A percentile compares a stretch with the other conserved stretches of the same genome.
These are phyloP conservation scores for Barypeithes pellucidus DNA, from an alignment of 2,888 invertebrate genomes.

Conservation along the genomic window DNA sequence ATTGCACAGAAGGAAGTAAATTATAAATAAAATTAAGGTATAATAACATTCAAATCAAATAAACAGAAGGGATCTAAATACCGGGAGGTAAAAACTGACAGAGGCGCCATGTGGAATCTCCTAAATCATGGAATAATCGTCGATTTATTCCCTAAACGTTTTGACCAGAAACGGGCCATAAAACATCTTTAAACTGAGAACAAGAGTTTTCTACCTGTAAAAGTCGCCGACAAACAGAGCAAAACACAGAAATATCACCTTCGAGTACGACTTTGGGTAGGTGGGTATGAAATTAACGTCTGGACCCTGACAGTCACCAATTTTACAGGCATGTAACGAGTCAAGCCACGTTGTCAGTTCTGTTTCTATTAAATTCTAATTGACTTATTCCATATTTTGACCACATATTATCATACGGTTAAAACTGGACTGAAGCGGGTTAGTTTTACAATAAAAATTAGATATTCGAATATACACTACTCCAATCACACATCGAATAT, in stretches of 20 bases:
- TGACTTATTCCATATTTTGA: too few species aligned
- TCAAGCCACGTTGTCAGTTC: too few species aligned
- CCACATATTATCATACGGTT: too few species aligned
- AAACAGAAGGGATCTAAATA: conserved; percentile 13
- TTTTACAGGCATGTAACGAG: too few species aligned
- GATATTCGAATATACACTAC: too few species aligned
- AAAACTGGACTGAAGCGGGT: too few species aligned
- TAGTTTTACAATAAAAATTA: too few species aligned
- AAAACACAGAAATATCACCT: conserved; percentile 41
- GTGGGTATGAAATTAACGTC: background rate
- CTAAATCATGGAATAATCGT: conserved; percentile 43
- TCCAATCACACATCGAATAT: too few species aligned
- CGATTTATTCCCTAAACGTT: conserved; percentile 47
- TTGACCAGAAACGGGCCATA: conserved; percentile 44
- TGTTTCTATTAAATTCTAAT: too few species aligned
- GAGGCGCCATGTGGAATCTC: conserved; percentile 42
- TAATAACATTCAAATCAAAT: conserved; percentile 26
- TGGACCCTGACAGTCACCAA: too few species aligned
- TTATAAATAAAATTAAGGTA: background rate
- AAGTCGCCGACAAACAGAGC: conserved; percentile 31
- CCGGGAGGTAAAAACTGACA: conserved; percentile 37
- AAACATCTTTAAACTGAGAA: conserved; percentile 35
- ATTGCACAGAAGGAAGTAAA: too few species aligned
- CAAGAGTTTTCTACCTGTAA: conserved; percentile 39
- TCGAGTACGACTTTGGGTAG: conserved; percentile 14